Conservation (phyloP, 2,888 invertebrate species). For the Sussaba pulchella region DNA sequence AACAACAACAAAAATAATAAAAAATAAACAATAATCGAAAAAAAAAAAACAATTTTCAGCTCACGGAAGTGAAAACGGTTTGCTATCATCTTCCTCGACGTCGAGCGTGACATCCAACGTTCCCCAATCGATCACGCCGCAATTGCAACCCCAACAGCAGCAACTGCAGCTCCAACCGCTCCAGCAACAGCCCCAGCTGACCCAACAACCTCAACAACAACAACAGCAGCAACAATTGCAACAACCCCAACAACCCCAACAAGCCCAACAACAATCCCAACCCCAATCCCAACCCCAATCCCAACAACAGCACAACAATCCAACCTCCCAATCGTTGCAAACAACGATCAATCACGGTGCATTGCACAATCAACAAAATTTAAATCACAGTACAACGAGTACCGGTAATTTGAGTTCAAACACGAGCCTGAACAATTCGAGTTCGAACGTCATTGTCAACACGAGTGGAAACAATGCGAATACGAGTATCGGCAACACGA, state of each 20-base stretch:
- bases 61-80: slow-evolving; percentile 84
- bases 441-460: too few relatives aligned
- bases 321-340: slow-evolving; percentile 74
- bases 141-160: slow-evolving; percentile 74
- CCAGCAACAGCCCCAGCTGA: slow-evolving; percentile 52
- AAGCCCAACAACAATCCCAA: slow-evolving; percentile 83
- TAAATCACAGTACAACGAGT: slow-evolving; percentile 68
- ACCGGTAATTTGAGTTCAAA: slow-evolving; percentile 56
- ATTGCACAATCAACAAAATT: slow-evolving; percentile 72
- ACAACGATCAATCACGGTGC: slow-evolving; percentile 72
- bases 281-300: slow-evolving; percentile 74
- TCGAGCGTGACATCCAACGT: slow-evolving; percentile 79
- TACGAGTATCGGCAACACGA: slow-evolving; percentile 82
- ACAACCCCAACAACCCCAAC: slow-evolving; percentile 81
- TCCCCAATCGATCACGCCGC: slow-evolving; percentile 80
- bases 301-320: slow-evolving; percentile 75
- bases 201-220: slow-evolving; percentile 83
- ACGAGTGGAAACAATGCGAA: slow-evolving; percentile 81
- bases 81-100: slow-evolving; percentile 79
- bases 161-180: slow-evolving; percentile 82
- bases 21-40: neutral
- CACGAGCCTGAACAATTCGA: slow-evolving; percentile 47
- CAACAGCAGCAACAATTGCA: slow-evolving; percentile 72
- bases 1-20: neutral
- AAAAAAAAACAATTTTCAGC: slow-evolving; percentile 73